Percentiles rank a stretch among this genome's conserved stretches.
phyloP scores from a whole-genome alignment of 2,113 vertebrate species.

The Chloropsis hardwickii region DNA sequence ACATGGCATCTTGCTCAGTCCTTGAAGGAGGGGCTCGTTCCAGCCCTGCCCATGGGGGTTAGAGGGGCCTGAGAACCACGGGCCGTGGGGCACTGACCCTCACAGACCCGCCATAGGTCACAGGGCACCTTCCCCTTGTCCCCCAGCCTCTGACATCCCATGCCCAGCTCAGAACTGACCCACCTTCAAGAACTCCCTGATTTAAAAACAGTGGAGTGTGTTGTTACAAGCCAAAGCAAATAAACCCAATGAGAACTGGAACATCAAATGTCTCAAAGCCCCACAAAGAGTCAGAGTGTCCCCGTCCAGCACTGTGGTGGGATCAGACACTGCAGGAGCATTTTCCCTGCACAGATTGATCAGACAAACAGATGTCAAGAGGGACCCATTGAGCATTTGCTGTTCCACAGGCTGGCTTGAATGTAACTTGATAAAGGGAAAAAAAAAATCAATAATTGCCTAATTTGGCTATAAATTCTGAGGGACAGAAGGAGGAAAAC shows the following conservation, averaged over 20 bases:
- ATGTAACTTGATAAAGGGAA: background rate
- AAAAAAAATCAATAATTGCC: background rate
- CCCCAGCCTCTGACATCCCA: background rate
- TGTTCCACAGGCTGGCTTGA: background rate
- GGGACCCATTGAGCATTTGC: background rate
- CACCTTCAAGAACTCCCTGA: rapidly evolving
- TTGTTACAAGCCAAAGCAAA: background rate
- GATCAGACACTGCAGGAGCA: background rate
- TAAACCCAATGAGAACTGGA: background rate
- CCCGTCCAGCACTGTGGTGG: background rate
- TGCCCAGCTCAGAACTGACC: background rate
- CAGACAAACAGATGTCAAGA: conserved; percentile 19
- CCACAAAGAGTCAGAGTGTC: background rate
- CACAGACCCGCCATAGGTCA: too few species aligned
- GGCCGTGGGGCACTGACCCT: background rate
- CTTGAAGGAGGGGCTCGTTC: background rate
- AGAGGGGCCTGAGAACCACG: background rate
- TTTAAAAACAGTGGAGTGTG: background rate
- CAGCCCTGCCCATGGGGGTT: background rate
- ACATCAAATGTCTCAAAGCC: background rate
- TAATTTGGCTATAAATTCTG: conserved; percentile 14
- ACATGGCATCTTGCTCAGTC: rapidly evolving
- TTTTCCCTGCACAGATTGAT: background rate
- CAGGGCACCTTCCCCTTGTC: rapidly evolving
- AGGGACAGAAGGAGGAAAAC: background rate